Evolutionary conservation across 2,797 vertebrate genomes (phyloP).

Genomic region (Siniperca obscura): DNA sequence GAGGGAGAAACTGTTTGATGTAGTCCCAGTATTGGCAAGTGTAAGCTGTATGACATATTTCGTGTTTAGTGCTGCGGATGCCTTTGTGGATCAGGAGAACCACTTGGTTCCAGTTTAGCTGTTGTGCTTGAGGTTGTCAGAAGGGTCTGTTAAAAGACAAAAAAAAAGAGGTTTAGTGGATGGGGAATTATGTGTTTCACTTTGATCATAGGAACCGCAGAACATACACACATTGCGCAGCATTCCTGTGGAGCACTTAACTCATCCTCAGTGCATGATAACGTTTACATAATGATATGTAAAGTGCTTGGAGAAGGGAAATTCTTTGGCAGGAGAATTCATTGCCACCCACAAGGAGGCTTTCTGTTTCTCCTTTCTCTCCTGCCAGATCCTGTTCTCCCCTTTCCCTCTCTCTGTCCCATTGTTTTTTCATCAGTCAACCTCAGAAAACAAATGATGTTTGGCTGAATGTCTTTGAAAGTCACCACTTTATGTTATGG

Average conservation of each 20-base stretch:
- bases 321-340: slow-evolving; percentile 76
- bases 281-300: slow-evolving; percentile 80
- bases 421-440: slow-evolving; percentile 62
- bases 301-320: slow-evolving; percentile 73
- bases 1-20: slow-evolving; percentile 64
- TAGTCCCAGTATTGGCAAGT: slow-evolving; percentile 67
- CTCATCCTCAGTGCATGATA: slow-evolving; percentile 76
- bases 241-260: slow-evolving; percentile 74
- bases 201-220: slow-evolving; percentile 79
- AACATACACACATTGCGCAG: slow-evolving; percentile 64
- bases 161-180: slow-evolving; percentile 65
- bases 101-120: slow-evolving; percentile 77
- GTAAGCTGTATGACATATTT: slow-evolving; percentile 70
- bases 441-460: slow-evolving; percentile 50
- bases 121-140: slow-evolving; percentile 73
- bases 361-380: slow-evolving; percentile 64
- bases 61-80: slow-evolving; percentile 64
- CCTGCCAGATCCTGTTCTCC: slow-evolving; percentile 56
- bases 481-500: slow-evolving; percentile 17
- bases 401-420: slow-evolving; percentile 28
- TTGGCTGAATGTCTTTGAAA: slow-evolving; percentile 46
- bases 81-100: slow-evolving; percentile 69
- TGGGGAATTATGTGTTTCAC: slow-evolving; percentile 71
- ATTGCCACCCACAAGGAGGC: slow-evolving; percentile 75
- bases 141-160: slow-evolving; percentile 59